These are phyloP conservation scores for Ecliptopera silaceata DNA, from an alignment of 2,888 invertebrate species.

Conservation along the genomic window DNA sequence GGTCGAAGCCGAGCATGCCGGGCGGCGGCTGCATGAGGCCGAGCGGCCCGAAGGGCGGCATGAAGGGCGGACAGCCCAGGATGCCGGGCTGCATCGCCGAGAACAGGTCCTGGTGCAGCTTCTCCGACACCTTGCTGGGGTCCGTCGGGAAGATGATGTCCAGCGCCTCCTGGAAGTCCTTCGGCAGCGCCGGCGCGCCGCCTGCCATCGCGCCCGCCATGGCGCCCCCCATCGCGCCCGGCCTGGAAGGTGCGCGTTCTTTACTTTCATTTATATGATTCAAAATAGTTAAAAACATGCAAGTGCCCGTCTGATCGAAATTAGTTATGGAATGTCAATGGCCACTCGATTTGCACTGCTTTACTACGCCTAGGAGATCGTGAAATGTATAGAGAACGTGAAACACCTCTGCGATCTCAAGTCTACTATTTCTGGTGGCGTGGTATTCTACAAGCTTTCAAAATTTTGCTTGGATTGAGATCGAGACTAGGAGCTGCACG, in stretches of 20 bases:
- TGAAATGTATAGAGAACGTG: no score
- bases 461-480: no score
- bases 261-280: no score
- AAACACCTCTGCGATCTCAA: no score
- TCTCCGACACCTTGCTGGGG: slow-evolving; percentile 52
- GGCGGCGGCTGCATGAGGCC: slow-evolving; percentile 42
- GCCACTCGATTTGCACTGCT: no score
- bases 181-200: slow-evolving; percentile 70
- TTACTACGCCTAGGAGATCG: no score
- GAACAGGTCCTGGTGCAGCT: slow-evolving; percentile 40
- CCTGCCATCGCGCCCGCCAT: slow-evolving; percentile 30
- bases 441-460: no score
- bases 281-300: no score
- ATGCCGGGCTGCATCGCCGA: slow-evolving; percentile 44
- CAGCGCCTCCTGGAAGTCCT: slow-evolving; percentile 86
- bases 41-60: slow-evolving; percentile 37
- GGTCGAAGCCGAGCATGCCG: slow-evolving; percentile 70
- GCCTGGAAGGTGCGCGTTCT: slow-evolving; percentile 11
- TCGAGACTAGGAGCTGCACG: no score
- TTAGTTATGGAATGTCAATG: no score
- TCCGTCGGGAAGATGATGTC: slow-evolving; percentile 84
- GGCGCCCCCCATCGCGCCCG: slow-evolving; percentile 30
- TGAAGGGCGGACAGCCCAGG: slow-evolving; percentile 37
- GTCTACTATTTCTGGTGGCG: no score
- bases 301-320: no score